Conservation (phyloP, 2,888 invertebrate species). For the Agonum fuliginosum region DNA sequence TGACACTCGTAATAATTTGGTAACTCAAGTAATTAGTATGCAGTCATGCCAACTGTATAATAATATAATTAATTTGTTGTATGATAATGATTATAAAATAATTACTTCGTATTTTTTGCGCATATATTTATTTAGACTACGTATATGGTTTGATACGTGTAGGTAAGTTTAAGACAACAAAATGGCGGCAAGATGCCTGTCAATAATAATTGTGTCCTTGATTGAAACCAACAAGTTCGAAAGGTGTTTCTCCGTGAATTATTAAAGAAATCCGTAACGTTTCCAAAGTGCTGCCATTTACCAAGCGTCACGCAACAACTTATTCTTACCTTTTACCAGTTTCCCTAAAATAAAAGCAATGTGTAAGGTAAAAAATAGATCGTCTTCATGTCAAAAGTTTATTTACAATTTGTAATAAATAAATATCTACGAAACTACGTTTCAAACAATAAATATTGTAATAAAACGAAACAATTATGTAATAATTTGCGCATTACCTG, state of each 20-base stretch:
- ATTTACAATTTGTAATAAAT: conserved; percentile 58
- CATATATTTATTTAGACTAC: neutral
- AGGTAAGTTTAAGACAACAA: conserved; percentile 13
- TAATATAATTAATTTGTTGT: too few species aligned
- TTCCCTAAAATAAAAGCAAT: neutral
- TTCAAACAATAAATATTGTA: conserved; percentile 56
- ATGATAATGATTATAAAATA: too few species aligned
- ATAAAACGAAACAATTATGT: conserved; percentile 43
- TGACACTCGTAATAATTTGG: too few species aligned
- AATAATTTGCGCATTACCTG: conserved; percentile 47
- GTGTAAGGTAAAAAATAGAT: neutral
- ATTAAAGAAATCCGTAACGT: conserved; percentile 37
- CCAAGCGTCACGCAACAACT: conserved; percentile 18
- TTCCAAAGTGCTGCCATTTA: conserved; percentile 30
- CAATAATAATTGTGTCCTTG: conserved; percentile 36
- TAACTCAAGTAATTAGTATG: too few species aligned
- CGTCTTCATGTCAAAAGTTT: conserved; percentile 34
- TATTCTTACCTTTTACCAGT: conserved; percentile 32
- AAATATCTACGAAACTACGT: conserved; percentile 53
- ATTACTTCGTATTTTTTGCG: too few species aligned
- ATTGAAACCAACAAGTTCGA: conserved; percentile 43
- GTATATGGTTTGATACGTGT: neutral
- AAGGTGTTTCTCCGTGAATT: conserved; percentile 26
- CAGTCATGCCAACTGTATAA: too few species aligned
- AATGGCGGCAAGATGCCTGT: conserved; percentile 24